These are phyloP conservation scores for Desmophyllum pertusum DNA, from an alignment of 92 coral and sea anemone species.

Conservation along the genomic window DNA sequence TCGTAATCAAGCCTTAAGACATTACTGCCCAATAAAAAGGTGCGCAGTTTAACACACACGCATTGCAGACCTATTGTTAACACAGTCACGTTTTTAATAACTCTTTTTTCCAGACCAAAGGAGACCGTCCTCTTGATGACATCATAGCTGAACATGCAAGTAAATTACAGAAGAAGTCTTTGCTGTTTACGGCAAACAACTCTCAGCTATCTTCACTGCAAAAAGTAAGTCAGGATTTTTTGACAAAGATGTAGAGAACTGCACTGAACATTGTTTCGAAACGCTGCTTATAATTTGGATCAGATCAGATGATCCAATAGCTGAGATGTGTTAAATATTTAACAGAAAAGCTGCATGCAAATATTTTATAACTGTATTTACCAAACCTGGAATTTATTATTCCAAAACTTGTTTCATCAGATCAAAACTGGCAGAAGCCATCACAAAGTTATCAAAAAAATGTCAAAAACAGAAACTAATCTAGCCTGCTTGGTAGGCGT, in stretches of 20 bases:
- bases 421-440: no score
- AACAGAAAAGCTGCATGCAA: no score
- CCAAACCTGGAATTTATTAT: no score
- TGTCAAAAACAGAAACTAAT: no score
- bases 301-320: no score
- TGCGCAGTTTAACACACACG: not conserved
- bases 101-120: constrained; percentile 61
- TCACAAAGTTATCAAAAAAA: no score
- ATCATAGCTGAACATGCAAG: constrained; percentile 91
- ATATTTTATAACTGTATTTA: no score
- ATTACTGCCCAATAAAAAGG: no score
- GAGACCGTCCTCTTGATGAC: constrained; percentile 90
- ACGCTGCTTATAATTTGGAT: not conserved
- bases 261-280: not conserved
- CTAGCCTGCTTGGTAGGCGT: no score
- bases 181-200: constrained; percentile 69
- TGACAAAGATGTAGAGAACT: not conserved
- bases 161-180: constrained; percentile 85
- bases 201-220: constrained; percentile 42
- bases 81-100: not conserved
- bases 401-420: no score
- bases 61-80: not conserved
- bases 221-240: constrained; percentile 15
- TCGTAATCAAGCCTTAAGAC: no score
- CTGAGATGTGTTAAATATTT: no score